Conservation (phyloP, 2,888 invertebrate species). For the Spodoptera exigua region DNA sequence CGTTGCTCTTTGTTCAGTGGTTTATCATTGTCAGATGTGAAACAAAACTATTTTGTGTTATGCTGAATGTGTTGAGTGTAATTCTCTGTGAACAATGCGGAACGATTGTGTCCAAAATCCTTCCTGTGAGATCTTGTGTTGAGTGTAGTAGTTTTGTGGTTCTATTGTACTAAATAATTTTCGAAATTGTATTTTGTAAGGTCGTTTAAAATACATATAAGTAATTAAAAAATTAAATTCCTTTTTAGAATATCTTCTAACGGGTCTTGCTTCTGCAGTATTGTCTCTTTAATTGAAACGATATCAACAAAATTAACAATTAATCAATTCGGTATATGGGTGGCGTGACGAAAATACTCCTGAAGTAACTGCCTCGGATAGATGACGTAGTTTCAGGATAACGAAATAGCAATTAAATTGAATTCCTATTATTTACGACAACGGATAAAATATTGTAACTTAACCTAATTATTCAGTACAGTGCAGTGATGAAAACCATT, state of each 20-base stretch:
- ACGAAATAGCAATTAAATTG: constrained; percentile 39
- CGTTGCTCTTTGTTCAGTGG: constrained; percentile 30
- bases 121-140: too few species aligned
- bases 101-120: too few species aligned
- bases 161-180: too few species aligned
- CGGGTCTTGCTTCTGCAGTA: too few species aligned
- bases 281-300: too few species aligned
- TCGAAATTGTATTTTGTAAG: too few species aligned
- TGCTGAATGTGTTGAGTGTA: not conserved
- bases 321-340: constrained; percentile 23
- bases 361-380: constrained; percentile 29
- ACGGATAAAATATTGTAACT: constrained; percentile 46
- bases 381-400: constrained; percentile 17
- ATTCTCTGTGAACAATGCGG: not conserved
- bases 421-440: constrained; percentile 34
- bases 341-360: constrained; percentile 46
- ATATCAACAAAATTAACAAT: constrained; percentile 16
- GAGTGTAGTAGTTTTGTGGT: too few species aligned
- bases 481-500: constrained; percentile 16
- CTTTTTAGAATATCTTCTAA: too few species aligned
- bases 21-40: constrained; percentile 6
- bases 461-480: constrained; percentile 47
- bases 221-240: too few species aligned
- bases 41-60: not conserved
- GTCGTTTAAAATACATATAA: too few species aligned